These are phyloP conservation scores for Orthosia incerta DNA, from an alignment of 2,888 invertebrate species.

Conservation along the genomic window DNA sequence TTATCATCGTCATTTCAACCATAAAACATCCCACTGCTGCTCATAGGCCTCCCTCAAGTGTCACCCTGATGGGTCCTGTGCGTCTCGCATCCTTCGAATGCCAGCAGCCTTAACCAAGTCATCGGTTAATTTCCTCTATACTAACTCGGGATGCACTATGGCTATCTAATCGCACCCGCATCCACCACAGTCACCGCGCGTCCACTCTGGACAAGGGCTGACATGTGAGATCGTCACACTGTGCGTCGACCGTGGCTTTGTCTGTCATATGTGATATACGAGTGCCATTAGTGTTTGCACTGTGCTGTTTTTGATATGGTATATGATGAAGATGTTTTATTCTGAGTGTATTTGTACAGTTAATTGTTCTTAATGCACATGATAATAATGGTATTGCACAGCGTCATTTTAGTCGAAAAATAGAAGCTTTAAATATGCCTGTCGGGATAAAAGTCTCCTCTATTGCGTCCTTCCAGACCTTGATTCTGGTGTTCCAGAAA, in stretches of 20 bases:
- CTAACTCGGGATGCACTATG: neutral
- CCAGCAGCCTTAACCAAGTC: no score
- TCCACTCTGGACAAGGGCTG: neutral
- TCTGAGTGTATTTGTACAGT: neutral
- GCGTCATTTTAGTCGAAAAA: neutral
- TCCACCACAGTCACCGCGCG: no score
- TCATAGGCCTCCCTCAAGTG: no score
- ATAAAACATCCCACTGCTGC: no score
- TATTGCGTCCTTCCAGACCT: no score
- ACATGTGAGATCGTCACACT: conserved; percentile 51
- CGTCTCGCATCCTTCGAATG: no score
- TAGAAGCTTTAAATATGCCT: neutral
- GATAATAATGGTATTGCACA: neutral
- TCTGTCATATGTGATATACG: conserved; percentile 44
- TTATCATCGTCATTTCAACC: no score
- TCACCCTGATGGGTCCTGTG: no score
- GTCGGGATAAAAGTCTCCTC: neutral
- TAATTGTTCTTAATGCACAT: neutral
- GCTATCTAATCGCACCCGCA: neutral
- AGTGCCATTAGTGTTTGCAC: conserved; percentile 18
- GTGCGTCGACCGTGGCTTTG: conserved; percentile 45
- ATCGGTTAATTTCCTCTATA: no score
- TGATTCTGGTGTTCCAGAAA: no score
- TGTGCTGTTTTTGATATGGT: conserved; percentile 29
- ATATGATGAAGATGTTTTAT: conserved; percentile 1